Base-by-base conservation (phyloP, 2,113 vertebrate species). In the Athene noctua region DNA sequence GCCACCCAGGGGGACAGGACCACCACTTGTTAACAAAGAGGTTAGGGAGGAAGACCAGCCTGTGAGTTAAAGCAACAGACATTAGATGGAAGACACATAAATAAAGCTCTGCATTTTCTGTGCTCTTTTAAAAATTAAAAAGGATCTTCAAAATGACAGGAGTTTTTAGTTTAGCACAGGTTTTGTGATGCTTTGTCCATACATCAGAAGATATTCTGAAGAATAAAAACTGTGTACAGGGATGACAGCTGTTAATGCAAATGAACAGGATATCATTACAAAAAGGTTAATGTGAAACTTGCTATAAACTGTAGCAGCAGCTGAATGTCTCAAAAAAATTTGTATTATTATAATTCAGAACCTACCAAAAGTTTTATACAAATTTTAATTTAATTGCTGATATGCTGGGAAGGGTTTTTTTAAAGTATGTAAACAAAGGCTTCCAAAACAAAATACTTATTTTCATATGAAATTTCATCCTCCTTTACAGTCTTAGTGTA, bases 1-100 rank as follows among this genome's bases (percentile, higher is more conserved):
- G 98, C 99, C 98, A 99, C 99, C 99, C 99, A 99, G 99, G 99
- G 99, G 98, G 98, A 99, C 99, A 99, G 99, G 99, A 98, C 99
- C 99, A 99, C 99, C 98, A 92, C 98, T 98, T 98, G 98, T 98
- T 98, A 98, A 98, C 97, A 98, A 98, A 98, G 99, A 98, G 98
- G 98, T 99, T 99, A 99, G 96, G 99, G 99, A 98, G 99, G 99
- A 98, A 99, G 99, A 98, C 99, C 99, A 99, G 99, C 99, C 99
- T 99, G 98, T 86, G 97, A 98, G 98, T 98, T 98, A 98, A 98
- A 99, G 98, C 95, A 98, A 98, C 83, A 98, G 49, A 96, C 90
- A 91, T 99, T 98, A 98, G 93, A 94, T 18, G 93, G 95, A 91
- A 97, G 82, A 87, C 90, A 90, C n/a, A 77, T 46, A 75, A 93